Evolutionary conservation across 2,888 invertebrate genomes (phyloP), one percentile per base, ranked within the genome.

Genomic region (Uloborus plumipes): DNA sequence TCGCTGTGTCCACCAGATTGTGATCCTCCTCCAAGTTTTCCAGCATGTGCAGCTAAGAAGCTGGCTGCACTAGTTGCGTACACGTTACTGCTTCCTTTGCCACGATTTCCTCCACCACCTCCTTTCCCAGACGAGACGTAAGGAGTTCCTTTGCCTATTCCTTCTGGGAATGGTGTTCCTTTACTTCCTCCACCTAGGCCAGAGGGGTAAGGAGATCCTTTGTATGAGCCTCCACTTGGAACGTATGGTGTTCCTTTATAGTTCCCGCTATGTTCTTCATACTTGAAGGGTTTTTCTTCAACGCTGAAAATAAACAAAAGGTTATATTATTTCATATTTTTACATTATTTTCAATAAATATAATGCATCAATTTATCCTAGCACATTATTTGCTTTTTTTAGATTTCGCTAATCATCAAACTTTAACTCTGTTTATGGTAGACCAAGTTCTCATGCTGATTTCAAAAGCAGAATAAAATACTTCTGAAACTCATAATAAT

Each of bases 231-330:
- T 3, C 53, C 69, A 15, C 55, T 64, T 26, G 53, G 53, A 13
- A 65, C 26, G 13, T 79, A 79, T 31, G 78, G 80, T n/a, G 80
- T 81, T n/a, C 82, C 82, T 53, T 82, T 82, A 49, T 82, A 72
- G 18, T 75, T 72, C 58, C 70, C 70, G n/a, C 51, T 18, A 15
- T 79, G 72, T 39, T 70, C 9, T 50, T 70, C 70, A 15, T 70
- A 26, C 20, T 70, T 70, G 47, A 58, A 70, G 2, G 83, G 83
- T 20, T 83, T 59, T 50, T 83, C 83, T 58, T 83, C 83, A 49
- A 83, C 51, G 18, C 83, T 83, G 20, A 4, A 69, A 61, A 39
- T 20, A 49, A 26, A 58, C 18, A 73, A 64, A 4, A 14, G n/a
- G 9, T 11, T 39, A 39, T 39, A 1, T 39, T 39, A 39, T 6